phyloP scores from a whole-genome alignment of 2,888 invertebrate species.

The Caenorhabditis sp. region DNA sequence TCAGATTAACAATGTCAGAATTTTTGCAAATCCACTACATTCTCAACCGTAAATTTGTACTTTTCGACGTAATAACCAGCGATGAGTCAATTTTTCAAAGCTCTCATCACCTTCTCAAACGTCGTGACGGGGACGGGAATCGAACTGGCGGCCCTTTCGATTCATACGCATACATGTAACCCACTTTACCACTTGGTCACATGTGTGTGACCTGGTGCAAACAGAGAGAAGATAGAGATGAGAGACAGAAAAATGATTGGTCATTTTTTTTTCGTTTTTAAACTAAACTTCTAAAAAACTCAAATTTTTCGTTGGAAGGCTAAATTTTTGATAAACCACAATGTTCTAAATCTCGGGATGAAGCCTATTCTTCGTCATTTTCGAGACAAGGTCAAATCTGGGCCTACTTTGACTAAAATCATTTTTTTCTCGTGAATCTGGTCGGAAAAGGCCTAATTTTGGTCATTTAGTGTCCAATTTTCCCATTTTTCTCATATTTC shows the following conservation, averaged over 20 bases:
- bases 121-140: slow-evolving; percentile 7
- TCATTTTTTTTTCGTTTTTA: too few species aligned
- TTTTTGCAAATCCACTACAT: slow-evolving; percentile 17
- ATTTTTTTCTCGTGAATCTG: too few species aligned
- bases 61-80: slow-evolving; percentile 31
- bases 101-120: slow-evolving; percentile 24
- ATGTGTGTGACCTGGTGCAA: not conserved
- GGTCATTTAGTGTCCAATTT: too few species aligned
- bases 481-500: too few species aligned
- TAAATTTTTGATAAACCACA: too few species aligned
- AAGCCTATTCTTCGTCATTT: too few species aligned
- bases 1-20: slow-evolving; percentile 5
- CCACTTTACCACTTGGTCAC: not conserved
- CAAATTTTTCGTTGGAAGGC: too few species aligned
- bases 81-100: slow-evolving; percentile 5
- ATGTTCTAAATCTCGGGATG: too few species aligned
- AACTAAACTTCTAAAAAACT: too few species aligned
- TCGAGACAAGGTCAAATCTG: too few species aligned
- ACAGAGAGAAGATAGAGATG: not conserved
- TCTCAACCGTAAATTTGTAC: not conserved
- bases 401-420: not conserved
- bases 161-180: not conserved
- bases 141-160: slow-evolving; percentile 3
- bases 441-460: too few species aligned
- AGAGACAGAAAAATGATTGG: too few species aligned